Percentiles rank a stretch among this genome's conserved stretches.
Conservation (phyloP, 2,888 invertebrate species). For the Pyrrhia umbra region DNA sequence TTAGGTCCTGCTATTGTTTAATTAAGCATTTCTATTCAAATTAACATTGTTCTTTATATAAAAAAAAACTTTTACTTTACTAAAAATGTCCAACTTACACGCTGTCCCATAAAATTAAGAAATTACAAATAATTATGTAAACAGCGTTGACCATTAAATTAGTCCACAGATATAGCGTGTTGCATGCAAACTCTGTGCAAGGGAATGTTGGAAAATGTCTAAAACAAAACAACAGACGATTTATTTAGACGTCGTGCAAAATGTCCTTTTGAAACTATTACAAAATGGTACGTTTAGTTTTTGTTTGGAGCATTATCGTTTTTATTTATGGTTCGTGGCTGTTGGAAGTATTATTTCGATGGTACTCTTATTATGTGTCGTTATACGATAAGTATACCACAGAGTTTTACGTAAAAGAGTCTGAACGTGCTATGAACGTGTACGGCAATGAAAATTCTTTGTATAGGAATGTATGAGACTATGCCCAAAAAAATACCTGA, state of each 20-base stretch:
- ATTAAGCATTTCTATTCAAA: not conserved
- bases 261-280: conserved; percentile 56
- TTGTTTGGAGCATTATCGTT: conserved; percentile 27
- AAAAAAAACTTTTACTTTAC: not conserved
- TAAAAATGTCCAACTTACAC: conserved; percentile 39
- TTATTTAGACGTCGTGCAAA: conserved; percentile 70
- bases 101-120: conserved; percentile 64
- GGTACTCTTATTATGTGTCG: no score
- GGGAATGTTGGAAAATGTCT: conserved; percentile 62
- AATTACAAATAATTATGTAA: conserved; percentile 63
- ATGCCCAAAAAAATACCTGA: no score
- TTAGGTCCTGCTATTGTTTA: not conserved
- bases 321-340: conserved; percentile 34
- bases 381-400: no score
- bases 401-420: not conserved
- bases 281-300: conserved; percentile 29
- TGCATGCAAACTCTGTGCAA: conserved; percentile 67
- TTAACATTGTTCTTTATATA: not conserved
- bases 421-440: not conserved
- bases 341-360: conserved; percentile 7
- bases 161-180: conserved; percentile 64
- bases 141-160: conserved; percentile 59
- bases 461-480: no score
- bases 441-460: no score
- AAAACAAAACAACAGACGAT: conserved; percentile 63